phyloP scores from a whole-genome alignment of 53 echinoderm and acorn worm genomes.

The Glandiceps talaboti region DNA sequence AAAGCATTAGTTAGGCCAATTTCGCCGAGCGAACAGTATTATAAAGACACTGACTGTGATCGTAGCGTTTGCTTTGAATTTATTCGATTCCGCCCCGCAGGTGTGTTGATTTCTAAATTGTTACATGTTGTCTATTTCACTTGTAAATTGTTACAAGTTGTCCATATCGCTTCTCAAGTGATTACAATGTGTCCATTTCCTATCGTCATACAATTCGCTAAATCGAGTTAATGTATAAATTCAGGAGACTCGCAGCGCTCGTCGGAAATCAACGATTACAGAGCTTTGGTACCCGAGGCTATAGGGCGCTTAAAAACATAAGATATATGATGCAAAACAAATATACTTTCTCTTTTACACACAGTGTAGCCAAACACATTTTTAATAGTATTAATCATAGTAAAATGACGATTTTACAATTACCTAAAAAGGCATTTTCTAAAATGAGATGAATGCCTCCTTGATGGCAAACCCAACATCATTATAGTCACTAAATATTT shows the following conservation, averaged over 20 bases:
- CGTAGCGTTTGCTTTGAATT: too few species aligned
- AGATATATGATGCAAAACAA: too few species aligned
- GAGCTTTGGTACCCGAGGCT: not conserved
- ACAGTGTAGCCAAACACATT: too few species aligned
- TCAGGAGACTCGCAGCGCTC: not conserved
- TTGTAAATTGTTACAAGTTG: not conserved
- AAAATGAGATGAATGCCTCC: too few species aligned
- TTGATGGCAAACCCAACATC: too few species aligned
- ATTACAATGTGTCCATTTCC: not conserved
- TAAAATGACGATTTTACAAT: too few species aligned
- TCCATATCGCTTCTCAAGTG: not conserved
- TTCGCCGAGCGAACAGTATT: too few species aligned
- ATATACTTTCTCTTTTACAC: too few species aligned
- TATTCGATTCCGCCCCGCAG: not conserved
- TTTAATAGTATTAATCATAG: too few species aligned
- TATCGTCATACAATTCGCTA: not conserved
- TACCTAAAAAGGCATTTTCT: too few species aligned
- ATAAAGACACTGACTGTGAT: too few species aligned
- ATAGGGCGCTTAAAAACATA: not conserved
- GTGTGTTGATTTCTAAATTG: not conserved
- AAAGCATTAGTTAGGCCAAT: not conserved
- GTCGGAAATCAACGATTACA: not conserved
- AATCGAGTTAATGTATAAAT: not conserved
- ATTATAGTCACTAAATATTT: too few species aligned
- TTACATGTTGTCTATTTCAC: not conserved